Evolutionary conservation across 2,888 invertebrate genomes (phyloP), one percentile per base, ranked within the genome.

Genomic region (Hirtodrosophila cameraria): DNA sequence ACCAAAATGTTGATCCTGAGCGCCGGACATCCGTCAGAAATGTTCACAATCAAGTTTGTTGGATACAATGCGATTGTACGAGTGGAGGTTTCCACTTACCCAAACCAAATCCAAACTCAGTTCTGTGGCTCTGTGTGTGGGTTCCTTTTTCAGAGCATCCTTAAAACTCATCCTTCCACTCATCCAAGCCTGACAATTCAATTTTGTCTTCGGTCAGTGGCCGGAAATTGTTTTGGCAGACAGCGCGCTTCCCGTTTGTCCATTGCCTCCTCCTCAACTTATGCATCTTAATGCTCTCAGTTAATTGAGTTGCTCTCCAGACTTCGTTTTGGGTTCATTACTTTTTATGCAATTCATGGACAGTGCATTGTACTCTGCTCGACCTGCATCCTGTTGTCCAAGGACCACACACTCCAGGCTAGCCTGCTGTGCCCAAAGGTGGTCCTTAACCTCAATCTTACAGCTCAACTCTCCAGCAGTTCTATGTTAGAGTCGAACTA

Each of bases 291-390:
- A 55, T 58, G 53, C 52, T 57, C 52, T 57, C 61, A 53, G 66
- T 80, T 77, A 83, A 83, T 82, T 81, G 86, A 81, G 80, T 60
- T 86, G 86, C 71, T 33, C 23, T 18, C 53, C 30, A 33, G 62
- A 39, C 59, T 57, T 41, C 57, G 65, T 57, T 67, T 73, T 41
- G 62, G 65, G 60, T 67, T 73, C 76, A 62, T 81, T 79, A 73
- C 73, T 55, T 69, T 78, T 82, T 86, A 84, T 82, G 86, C 86
- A 84, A 82, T 84, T 86, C 82, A 82, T 81, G 66, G 57, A 43
- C 64, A 35, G 45, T 60, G 66, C 81, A 75, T 81, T 85, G 84
- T 80, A 50, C 7, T 27, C 27, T 18, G 6, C 63, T 61, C 58
- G 35, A n/a, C 16, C 54, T 38, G 77, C 75, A 77, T 86, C 81